Evolutionary conservation across 2,113 vertebrate genomes (phyloP), one percentile per base, ranked within the genome.

Genomic region (Pangasianodon hypophthalmus): DNA sequence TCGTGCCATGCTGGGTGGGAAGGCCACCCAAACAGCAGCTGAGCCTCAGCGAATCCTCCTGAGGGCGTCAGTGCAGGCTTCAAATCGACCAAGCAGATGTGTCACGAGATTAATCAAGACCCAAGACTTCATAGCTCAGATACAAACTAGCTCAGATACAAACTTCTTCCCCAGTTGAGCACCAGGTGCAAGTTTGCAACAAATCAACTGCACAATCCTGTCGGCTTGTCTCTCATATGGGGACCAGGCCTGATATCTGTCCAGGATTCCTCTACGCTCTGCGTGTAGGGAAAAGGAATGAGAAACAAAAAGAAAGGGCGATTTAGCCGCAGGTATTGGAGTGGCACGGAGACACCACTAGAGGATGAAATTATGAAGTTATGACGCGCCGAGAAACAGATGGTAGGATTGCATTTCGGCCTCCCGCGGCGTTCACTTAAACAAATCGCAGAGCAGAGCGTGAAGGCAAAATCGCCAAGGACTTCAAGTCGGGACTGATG

Each of bases 11-110:
- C 16, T 19, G 54, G n/a, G 32, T 87, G 85, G 85, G 41, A 89
- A 62, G 88, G 69, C 88, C 88, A 89, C 88, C 90, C 89, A 88
- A 92, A 87, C 85, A 91, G 85, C 89, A 89, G 85, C 90, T 89
- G 91, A 79, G 85, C 62, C 90, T 88, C 84, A 7, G 54, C 44
- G 37, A 75, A 79, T 85, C 58, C 32, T 86, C 91, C 37, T 29
- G 54, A 90, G 86, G 84, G 60, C 46, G 46, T 48, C 87, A 64
- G 37, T 1, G 1, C 37, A 52, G 46, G 67, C 85, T 81, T 92
- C 73, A 85, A 89, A 90, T 84, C 64, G 13, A 44, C 79, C 86
- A 64, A 90, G 85, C 91, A 92, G 87, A 92, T 89, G 89, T 89
- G 91, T 37, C 87, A 46, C 41, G 58, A 88, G 69, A 89, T 90